phyloP scores from a whole-genome alignment of 2,797 vertebrate genomes.

The Sternotherus odoratus region DNA sequence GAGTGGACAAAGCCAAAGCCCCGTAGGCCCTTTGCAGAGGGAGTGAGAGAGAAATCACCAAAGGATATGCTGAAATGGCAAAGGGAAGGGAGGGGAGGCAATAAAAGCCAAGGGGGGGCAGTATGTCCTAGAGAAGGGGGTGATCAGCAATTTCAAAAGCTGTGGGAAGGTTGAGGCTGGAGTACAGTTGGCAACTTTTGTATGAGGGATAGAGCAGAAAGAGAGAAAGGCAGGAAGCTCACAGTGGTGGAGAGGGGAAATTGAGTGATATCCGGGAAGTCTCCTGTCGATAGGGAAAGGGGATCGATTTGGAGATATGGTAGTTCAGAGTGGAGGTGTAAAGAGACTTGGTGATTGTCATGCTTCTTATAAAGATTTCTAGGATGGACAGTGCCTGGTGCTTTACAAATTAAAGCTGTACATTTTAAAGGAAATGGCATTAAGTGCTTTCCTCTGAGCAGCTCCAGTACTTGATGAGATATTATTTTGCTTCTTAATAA shows the following conservation, averaged over 20 bases:
- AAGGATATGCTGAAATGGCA: background rate
- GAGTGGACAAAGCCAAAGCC: background rate
- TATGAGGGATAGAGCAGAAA: background rate
- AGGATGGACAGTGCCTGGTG: background rate
- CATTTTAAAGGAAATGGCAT: background rate
- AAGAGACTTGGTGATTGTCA: background rate
- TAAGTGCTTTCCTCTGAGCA: background rate
- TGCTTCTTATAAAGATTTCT: background rate
- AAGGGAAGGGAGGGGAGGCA: background rate
- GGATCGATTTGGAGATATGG: background rate
- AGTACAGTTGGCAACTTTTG: background rate
- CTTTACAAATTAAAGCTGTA: background rate
- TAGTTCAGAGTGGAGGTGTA: background rate
- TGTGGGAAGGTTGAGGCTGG: background rate
- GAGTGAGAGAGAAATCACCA: background rate
- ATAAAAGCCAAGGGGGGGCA: background rate
- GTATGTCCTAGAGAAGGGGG: background rate
- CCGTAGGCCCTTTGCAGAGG: background rate
- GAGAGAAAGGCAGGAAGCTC: background rate
- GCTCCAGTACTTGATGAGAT: background rate
- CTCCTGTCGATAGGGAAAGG: background rate
- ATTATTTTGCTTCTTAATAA: background rate
- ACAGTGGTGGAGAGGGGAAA: background rate
- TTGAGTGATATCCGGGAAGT: background rate
- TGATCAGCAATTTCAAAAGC: background rate